These are phyloP conservation scores for Manis crassicaudata DNA, from an alignment of 2,797 vertebrate genomes.

Conservation along the genomic window DNA sequence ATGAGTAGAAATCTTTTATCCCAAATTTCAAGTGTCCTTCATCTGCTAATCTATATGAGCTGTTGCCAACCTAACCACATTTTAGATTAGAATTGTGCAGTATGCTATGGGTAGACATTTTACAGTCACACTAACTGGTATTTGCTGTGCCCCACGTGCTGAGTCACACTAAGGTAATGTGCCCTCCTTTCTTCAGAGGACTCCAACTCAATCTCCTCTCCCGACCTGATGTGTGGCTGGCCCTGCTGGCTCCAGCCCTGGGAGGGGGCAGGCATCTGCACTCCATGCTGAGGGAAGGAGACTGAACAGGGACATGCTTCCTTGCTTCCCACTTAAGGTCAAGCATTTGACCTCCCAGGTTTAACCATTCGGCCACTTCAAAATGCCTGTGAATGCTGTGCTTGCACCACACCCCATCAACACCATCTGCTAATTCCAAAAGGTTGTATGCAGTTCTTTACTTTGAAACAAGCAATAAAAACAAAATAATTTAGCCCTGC, in stretches of 20 bases:
- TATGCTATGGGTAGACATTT: not conserved
- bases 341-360: not conserved
- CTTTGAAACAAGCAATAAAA: not conserved
- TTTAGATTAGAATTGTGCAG: not conserved
- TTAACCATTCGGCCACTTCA: not conserved
- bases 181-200: not conserved
- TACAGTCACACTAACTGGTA: not conserved
- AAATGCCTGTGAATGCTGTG: not conserved
- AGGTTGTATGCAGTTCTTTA: not conserved
- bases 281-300: not conserved
- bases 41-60: not conserved
- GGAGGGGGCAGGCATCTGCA: not conserved
- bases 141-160: not conserved
- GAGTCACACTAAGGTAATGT: not conserved
- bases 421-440: not conserved
- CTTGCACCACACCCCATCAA: not conserved
- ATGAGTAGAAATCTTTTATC: not conserved
- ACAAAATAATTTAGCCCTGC: not conserved
- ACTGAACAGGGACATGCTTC: not conserved
- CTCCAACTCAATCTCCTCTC: not conserved
- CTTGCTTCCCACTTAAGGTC: not conserved
- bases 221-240: not conserved
- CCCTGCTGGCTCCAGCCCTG: not conserved
- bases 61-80: not conserved
- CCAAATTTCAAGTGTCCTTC: not conserved